These are phyloP conservation scores for Aplysia californica DNA, from an alignment of 1,140 invertebrate species.

Conservation along the genomic window DNA sequence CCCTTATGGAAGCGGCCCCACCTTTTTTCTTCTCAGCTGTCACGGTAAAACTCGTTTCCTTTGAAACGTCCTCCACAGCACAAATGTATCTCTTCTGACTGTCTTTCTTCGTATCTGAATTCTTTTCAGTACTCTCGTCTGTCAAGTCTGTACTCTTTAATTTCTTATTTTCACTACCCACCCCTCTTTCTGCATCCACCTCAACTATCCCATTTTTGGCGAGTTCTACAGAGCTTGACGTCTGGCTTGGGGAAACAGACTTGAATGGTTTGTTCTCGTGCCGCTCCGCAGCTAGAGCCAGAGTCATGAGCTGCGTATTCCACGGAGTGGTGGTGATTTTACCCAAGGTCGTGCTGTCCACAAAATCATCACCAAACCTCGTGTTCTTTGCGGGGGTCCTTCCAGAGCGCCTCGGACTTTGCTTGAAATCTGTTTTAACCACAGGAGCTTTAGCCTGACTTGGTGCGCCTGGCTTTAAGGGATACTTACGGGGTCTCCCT, in stretches of 20 bases:
- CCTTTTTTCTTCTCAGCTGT: background rate
- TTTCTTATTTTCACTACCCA: background rate
- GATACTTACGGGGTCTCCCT: background rate
- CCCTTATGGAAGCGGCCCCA: conserved; percentile 3
- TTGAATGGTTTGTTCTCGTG: conserved; percentile 24
- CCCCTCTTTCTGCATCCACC: background rate
- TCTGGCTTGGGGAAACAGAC: no score
- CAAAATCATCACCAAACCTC: conserved; percentile 19
- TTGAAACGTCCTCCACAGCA: background rate
- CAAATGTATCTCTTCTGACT: background rate
- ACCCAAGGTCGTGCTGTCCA: conserved; percentile 1
- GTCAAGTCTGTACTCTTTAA: background rate
- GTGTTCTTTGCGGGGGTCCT: conserved; percentile 12
- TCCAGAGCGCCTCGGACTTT: conserved; percentile 2
- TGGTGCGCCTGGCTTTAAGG: background rate
- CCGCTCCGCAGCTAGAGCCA: conserved; percentile 22
- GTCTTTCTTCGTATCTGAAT: background rate
- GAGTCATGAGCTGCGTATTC: conserved; percentile 26
- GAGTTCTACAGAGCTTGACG: no score
- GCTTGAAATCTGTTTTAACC: background rate
- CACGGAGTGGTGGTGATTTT: conserved; percentile 14
- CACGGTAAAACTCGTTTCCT: background rate
- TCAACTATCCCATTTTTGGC: no score
- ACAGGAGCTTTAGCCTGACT: background rate
- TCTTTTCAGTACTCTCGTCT: background rate